Percentiles rank a stretch among this genome's conserved stretches.
Conservation (phyloP, 2,113 vertebrate species). For the Artemisiospiza belli region DNA sequence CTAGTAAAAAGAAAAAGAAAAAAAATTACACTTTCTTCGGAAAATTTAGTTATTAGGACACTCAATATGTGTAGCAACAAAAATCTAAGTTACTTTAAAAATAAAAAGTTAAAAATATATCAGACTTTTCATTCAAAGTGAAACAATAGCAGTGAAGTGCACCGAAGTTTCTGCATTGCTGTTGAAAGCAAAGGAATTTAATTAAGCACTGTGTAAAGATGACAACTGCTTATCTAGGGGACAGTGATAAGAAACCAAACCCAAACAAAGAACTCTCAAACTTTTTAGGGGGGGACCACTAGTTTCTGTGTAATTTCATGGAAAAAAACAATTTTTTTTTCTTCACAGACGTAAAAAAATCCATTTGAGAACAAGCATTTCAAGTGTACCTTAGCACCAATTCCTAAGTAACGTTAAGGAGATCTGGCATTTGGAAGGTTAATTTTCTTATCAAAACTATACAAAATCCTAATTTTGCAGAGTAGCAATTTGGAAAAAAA, state of each 20-base stretch:
- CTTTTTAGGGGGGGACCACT: not conserved
- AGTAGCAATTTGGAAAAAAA: slow-evolving; percentile 79
- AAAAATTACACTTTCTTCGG: not conserved
- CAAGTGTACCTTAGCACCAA: not conserved
- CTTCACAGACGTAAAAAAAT: not conserved
- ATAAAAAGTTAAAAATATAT: not conserved
- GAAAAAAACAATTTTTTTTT: not conserved
- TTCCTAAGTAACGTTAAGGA: slow-evolving; percentile 14
- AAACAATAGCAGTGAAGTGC: not conserved
- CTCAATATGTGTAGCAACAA: not conserved
- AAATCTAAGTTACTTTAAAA: not conserved
- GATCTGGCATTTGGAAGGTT: slow-evolving; percentile 76
- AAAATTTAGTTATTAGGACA: not conserved
- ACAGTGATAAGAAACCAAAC: not conserved
- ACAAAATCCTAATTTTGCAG: slow-evolving; percentile 86
- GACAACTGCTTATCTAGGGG: not conserved
- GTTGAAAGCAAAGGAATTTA: slow-evolving; percentile 1
- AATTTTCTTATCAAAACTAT: slow-evolving; percentile 82
- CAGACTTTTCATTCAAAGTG: not conserved
- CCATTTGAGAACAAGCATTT: not conserved
- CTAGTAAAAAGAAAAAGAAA: not conserved
- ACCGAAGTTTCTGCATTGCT: not conserved
- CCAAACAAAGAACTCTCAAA: not conserved
- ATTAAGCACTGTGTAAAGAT: not conserved
- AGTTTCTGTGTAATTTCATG: not conserved